Evolutionary conservation across 2,113 vertebrate genomes (phyloP).

Genomic region (Notechis scutatus): DNA sequence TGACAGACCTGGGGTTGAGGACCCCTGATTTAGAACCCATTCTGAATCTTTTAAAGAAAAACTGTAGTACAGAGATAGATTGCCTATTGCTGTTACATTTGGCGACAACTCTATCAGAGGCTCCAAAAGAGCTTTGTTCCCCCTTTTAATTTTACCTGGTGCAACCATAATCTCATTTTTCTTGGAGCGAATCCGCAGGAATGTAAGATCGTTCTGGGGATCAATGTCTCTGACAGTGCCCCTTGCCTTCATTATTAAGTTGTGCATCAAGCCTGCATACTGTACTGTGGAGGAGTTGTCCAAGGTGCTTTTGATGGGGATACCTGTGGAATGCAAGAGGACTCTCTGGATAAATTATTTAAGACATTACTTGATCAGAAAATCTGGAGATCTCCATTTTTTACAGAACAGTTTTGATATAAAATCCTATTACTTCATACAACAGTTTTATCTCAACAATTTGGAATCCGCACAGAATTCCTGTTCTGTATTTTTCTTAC

Average conservation of each 20-base stretch:
- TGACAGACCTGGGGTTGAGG: neutral
- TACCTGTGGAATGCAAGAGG: conserved; percentile 70
- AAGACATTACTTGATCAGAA: neutral
- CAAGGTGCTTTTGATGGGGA: conserved; percentile 92
- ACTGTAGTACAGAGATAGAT: neutral
- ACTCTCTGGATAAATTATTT: neutral
- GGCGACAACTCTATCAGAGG: neutral
- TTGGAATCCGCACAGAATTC: neutral
- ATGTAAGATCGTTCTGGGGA: conserved; percentile 93
- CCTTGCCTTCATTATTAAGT: conserved; percentile 87
- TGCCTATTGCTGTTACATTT: neutral
- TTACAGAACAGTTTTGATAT: fast-evolving
- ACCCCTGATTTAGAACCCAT: neutral
- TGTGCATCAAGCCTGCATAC: conserved; percentile 88
- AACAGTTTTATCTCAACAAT: neutral
- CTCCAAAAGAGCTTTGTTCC: neutral
- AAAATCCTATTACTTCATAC: neutral
- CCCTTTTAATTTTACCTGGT: conserved; percentile 75
- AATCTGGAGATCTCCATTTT: neutral
- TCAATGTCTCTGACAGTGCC: conserved; percentile 88
- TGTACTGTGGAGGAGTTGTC: conserved; percentile 88
- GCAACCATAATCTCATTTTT: conserved; percentile 98
- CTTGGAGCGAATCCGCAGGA: conserved; percentile 92
- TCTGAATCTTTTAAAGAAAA: neutral
- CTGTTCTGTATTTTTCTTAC: neutral